phyloP scores from a whole-genome alignment of 2,113 vertebrate species.

The Procapra przewalskii region DNA sequence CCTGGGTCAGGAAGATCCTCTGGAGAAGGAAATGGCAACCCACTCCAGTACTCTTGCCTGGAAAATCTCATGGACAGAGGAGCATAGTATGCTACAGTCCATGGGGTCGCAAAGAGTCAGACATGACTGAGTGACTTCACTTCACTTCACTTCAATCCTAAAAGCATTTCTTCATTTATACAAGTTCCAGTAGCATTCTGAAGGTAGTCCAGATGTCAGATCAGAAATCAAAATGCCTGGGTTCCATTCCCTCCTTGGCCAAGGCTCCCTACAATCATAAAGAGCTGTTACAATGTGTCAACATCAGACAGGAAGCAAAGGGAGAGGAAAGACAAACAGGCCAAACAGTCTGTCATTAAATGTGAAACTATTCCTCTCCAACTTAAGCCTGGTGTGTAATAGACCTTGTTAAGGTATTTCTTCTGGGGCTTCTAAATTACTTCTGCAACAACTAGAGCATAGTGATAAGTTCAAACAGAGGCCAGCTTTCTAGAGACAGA shows the following conservation, averaged over 20 bases:
- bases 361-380: not conserved
- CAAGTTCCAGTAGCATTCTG: not conserved
- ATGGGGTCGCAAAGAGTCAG: too few species aligned
- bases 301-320: not conserved
- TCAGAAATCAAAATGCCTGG: not conserved
- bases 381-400: not conserved
- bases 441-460: not conserved
- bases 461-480: not conserved
- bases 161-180: not conserved
- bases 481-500: constrained; percentile 40
- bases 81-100: too few species aligned
- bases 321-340: not conserved
- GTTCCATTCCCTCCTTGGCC: not conserved
- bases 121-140: too few species aligned
- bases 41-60: too few species aligned
- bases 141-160: not conserved
- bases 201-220: not conserved
- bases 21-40: too few species aligned
- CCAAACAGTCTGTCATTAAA: not conserved
- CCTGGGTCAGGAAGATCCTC: too few species aligned
- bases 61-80: too few species aligned
- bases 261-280: not conserved
- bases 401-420: not conserved
- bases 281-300: not conserved
- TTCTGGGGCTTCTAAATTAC: constrained; percentile 6